Conservation (phyloP, 2,113 vertebrate species). For the Phalacrocorax pelagicus region DNA sequence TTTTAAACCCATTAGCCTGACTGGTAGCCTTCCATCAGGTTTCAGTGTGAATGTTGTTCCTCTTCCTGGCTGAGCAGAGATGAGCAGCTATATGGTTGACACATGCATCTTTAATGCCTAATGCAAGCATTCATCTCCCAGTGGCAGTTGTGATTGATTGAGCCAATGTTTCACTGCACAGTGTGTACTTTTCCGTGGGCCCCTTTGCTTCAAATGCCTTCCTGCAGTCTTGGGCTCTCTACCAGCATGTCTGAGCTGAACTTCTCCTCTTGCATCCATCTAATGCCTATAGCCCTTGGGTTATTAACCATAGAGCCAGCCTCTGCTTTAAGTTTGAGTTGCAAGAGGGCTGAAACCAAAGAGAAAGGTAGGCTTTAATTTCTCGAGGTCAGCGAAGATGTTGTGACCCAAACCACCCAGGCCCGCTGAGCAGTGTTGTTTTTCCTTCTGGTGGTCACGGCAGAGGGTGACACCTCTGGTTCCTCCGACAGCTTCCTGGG, state of each 20-base stretch:
- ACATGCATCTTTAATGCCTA: background rate
- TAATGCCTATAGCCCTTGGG: background rate
- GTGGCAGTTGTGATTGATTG: background rate
- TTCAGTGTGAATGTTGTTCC: background rate
- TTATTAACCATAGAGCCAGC: background rate
- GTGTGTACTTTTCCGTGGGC: background rate
- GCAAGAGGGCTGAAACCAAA: background rate
- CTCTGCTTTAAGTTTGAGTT: background rate
- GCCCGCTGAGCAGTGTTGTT: background rate
- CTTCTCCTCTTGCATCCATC: background rate
- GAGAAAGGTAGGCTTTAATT: background rate
- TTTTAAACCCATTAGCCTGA: background rate
- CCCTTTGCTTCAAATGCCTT: background rate
- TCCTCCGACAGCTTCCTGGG: background rate
- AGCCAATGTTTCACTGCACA: background rate
- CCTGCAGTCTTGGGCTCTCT: background rate
- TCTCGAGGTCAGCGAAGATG: background rate
- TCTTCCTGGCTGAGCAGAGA: background rate
- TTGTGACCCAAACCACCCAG: background rate
- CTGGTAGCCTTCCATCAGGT: background rate
- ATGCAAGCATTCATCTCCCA: background rate
- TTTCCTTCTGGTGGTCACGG: background rate
- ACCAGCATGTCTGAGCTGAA: background rate
- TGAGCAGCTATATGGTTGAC: rapidly evolving
- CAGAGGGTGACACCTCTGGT: background rate